Percentiles rank a stretch among this genome's conserved stretches.
phyloP scores from a whole-genome alignment of 2,113 vertebrate species.

The Tachysurus fulvidraco region DNA sequence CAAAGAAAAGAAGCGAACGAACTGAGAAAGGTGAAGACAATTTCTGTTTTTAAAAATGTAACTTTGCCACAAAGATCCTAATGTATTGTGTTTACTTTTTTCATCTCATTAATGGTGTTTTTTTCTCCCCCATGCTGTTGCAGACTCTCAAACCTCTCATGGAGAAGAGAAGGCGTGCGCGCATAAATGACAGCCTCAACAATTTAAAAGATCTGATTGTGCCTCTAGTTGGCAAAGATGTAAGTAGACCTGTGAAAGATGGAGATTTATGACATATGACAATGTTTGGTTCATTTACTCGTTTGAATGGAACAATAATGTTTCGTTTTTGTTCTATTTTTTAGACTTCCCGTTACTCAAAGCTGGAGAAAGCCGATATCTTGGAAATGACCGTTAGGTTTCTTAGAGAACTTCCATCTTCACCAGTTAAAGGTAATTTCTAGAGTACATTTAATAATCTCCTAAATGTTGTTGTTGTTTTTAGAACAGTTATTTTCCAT shows the following conservation, averaged over 20 bases:
- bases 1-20: constrained; percentile 75
- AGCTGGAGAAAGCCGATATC: constrained; percentile 89
- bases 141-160: constrained; percentile 87
- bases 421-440: constrained; percentile 71
- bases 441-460: background rate
- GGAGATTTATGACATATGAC: background rate
- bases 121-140: constrained; percentile 21
- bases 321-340: background rate
- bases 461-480: background rate
- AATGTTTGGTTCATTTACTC: background rate
- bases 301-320: background rate
- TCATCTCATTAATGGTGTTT: background rate
- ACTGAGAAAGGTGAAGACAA: constrained; percentile 75
- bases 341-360: constrained; percentile 79
- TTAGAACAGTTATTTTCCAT: background rate
- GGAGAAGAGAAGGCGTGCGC: constrained; percentile 86
- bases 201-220: constrained; percentile 82
- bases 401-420: constrained; percentile 74
- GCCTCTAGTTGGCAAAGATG: constrained; percentile 82
- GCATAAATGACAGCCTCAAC: constrained; percentile 84
- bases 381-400: constrained; percentile 90
- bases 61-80: no score
- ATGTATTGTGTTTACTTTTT: background rate
- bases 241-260: constrained; percentile 64
- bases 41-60: background rate